Percentiles rank a stretch among this genome's conserved stretches.
Evolutionary conservation across 2,113 vertebrate species (phyloP).

Genomic region (Myrmecobius fasciatus): DNA sequence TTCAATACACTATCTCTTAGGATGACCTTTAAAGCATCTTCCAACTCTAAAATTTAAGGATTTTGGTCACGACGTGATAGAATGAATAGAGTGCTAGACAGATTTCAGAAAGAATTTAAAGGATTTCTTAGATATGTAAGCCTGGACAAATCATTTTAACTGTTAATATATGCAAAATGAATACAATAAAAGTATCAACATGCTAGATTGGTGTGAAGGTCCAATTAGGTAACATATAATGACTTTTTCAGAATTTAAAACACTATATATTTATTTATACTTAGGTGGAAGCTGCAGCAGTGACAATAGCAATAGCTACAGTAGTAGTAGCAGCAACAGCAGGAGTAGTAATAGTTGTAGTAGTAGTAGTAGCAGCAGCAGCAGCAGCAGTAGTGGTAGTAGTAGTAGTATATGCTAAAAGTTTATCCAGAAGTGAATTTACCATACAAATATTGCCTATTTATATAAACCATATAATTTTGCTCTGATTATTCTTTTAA

Average conservation of each 20-base stretch:
- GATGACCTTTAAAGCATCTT: neutral
- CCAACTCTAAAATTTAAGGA: neutral
- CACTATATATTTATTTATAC: neutral
- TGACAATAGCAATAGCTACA: neutral
- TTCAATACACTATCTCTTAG: neutral
- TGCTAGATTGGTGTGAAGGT: neutral
- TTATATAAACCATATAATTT: neutral
- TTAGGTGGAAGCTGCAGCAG: neutral
- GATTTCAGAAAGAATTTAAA: neutral
- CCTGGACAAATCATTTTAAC: neutral
- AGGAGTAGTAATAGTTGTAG: no score
- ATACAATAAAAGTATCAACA: neutral
- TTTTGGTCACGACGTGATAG: neutral
- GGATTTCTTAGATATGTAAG: neutral
- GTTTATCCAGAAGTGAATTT: neutral
- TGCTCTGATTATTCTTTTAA: neutral
- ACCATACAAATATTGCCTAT: neutral
- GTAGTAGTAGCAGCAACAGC: neutral
- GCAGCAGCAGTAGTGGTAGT: no score
- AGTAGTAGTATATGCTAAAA: neutral
- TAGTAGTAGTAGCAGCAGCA: neutral
- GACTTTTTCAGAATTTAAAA: neutral
- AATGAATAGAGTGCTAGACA: neutral
- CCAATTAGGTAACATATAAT: neutral
- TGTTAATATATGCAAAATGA: neutral